These are phyloP conservation scores for Crotalus horridus DNA, from an alignment of 2,113 vertebrate species.

Conservation along the genomic window DNA sequence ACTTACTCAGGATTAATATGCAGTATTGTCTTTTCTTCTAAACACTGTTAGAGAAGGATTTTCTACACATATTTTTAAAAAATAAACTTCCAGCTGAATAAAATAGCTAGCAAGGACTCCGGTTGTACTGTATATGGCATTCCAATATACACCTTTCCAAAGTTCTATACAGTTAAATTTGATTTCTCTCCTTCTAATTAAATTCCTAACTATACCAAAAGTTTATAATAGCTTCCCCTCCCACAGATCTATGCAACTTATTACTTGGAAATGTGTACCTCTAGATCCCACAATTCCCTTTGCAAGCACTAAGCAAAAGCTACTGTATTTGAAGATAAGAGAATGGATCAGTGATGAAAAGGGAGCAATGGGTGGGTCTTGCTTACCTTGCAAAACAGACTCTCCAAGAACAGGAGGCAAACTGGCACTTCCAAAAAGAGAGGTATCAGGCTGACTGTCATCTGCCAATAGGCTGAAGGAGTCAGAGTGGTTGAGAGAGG, in stretches of 20 bases:
- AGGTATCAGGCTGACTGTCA: constrained; percentile 52
- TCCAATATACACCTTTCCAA: background rate
- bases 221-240: background rate
- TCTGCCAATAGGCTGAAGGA: constrained; percentile 67
- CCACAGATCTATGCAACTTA: background rate
- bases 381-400: constrained; percentile 64
- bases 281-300: background rate
- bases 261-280: background rate
- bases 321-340: background rate
- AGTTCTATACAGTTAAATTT: background rate
- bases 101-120: background rate
- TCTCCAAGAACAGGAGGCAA: constrained; percentile 62
- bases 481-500: constrained; percentile 49
- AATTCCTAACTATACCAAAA: background rate
- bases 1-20: background rate
- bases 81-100: background rate
- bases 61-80: background rate
- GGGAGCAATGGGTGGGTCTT: background rate
- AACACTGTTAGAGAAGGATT: background rate
- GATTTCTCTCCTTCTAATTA: background rate
- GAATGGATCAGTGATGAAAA: too few relatives aligned
- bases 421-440: constrained; percentile 50
- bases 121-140: background rate
- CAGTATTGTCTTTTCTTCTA: background rate
- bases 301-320: background rate